Percentiles rank a stretch among this genome's conserved stretches.
These are phyloP conservation scores for Ceyx cyanopectus DNA, from an alignment of 2,113 vertebrate genomes.

Conservation along the genomic window DNA sequence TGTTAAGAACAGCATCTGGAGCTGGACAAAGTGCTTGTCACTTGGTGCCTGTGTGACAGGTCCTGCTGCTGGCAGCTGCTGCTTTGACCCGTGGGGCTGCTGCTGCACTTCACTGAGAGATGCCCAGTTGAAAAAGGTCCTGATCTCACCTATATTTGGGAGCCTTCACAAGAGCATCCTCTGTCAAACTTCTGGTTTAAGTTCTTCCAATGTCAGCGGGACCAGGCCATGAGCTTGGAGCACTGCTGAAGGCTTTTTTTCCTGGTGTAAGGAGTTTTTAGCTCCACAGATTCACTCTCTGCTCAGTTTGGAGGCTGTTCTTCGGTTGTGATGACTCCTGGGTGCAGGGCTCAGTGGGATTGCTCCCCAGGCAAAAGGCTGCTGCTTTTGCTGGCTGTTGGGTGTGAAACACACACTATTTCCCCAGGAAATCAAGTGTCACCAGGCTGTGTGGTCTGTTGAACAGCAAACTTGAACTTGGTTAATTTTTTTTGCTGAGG, in stretches of 20 bases:
- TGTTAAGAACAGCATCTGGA: background rate
- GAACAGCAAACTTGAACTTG: background rate
- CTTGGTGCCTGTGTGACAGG: background rate
- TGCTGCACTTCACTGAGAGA: background rate
- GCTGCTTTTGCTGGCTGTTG: background rate
- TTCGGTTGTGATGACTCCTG: background rate
- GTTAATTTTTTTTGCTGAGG: background rate
- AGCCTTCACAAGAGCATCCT: background rate
- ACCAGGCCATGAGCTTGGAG: background rate
- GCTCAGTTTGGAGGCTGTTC: background rate
- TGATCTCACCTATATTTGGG: background rate
- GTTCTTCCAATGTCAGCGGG: background rate
- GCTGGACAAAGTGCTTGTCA: background rate
- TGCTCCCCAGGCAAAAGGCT: background rate
- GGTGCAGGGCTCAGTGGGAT: background rate
- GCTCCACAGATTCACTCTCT: fast-evolving
- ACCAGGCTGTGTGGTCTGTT: background rate
- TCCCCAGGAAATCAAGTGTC: background rate
- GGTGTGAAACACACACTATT: background rate
- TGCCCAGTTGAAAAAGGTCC: fast-evolving
- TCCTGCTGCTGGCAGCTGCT: slow-evolving; percentile 15
- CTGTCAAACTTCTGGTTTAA: background rate
- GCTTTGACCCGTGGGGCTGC: fast-evolving
- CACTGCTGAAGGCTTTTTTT: background rate
- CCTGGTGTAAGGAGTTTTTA: too few species aligned